phyloP scores from a whole-genome alignment of 92 coral and sea anemone genomes.

The Pocillopora meandrina region DNA sequence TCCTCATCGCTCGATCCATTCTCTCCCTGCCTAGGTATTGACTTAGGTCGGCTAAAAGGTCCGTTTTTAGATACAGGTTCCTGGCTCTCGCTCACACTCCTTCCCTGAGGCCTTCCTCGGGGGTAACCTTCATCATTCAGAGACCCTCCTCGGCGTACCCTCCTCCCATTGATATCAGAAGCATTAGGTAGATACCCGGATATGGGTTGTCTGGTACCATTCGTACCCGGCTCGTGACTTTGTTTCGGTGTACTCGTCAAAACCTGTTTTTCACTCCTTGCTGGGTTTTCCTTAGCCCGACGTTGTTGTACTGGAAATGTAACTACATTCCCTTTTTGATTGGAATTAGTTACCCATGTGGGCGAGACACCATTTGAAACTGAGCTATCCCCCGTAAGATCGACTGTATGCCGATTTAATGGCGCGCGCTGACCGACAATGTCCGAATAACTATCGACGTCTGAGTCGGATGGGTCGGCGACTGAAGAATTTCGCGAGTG shows the following conservation, averaged over 20 bases:
- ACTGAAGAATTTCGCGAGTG: conserved; percentile 46
- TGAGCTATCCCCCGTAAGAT: background rate
- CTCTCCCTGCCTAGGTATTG: conserved; percentile 43
- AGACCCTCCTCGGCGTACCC: background rate
- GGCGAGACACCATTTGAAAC: background rate
- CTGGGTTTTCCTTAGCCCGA: conserved; percentile 14
- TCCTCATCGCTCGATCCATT: conserved; percentile 63
- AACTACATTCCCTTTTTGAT: conserved; percentile 10
- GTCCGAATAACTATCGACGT: conserved; percentile 88
- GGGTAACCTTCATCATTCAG: background rate
- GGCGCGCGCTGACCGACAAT: conserved; percentile 57
- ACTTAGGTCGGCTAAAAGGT: conserved; percentile 34
- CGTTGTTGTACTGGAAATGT: conserved; percentile 1
- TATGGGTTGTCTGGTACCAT: conserved; percentile 12
- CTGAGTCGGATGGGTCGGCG: conserved; percentile 56
- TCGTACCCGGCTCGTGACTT: background rate
- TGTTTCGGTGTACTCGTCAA: conserved; percentile 10
- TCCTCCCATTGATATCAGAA: conserved; percentile 11
- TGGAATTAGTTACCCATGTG: conserved; percentile 25
- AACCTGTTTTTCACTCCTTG: conserved; percentile 9
- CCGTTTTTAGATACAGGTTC: conserved; percentile 42
- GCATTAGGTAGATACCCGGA: conserved; percentile 6
- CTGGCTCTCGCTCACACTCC: conserved; percentile 39
- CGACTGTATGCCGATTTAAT: background rate
- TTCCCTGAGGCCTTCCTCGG: conserved; percentile 21